Conservation (phyloP, 2,113 vertebrate genomes). For the Bubo scandiacus region DNA sequence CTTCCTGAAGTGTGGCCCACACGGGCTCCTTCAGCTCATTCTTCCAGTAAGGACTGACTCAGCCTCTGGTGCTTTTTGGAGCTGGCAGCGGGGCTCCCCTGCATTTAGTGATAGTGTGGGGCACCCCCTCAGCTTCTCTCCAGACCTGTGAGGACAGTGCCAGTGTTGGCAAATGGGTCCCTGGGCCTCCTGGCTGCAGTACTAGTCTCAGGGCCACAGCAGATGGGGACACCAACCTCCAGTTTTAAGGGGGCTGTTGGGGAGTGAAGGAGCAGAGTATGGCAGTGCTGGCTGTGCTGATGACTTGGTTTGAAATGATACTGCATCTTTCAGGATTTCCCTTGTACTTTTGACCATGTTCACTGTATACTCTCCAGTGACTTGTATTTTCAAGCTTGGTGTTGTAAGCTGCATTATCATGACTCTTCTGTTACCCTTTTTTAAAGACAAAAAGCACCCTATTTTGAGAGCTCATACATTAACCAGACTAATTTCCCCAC, state of each 20-base stretch:
- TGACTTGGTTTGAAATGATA: neutral
- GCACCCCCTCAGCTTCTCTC: neutral
- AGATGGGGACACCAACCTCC: neutral
- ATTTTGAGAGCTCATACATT: constrained; percentile 33
- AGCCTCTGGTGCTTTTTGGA: neutral
- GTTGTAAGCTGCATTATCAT: constrained; percentile 52
- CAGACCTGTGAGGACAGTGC: neutral
- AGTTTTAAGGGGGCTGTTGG: neutral
- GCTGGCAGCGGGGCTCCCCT: neutral
- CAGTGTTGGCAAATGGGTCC: neutral
- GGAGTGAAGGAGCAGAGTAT: neutral
- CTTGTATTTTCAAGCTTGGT: constrained; percentile 62
- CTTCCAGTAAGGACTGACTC: no score
- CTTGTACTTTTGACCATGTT: constrained; percentile 56
- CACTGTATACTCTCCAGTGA: constrained; percentile 67
- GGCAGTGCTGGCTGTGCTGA: neutral
- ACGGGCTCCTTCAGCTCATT: no score
- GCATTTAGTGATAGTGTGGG: accelerated
- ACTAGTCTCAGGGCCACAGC: neutral
- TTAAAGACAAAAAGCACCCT: neutral
- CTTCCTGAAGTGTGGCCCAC: no score
- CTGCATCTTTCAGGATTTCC: constrained; percentile 61
- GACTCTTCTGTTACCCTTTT: constrained; percentile 37
- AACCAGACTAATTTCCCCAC: neutral
- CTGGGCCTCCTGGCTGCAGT: neutral